Evolutionary conservation across 2,797 vertebrate species (phyloP).

Genomic region (Aulostomus chinensis): DNA sequence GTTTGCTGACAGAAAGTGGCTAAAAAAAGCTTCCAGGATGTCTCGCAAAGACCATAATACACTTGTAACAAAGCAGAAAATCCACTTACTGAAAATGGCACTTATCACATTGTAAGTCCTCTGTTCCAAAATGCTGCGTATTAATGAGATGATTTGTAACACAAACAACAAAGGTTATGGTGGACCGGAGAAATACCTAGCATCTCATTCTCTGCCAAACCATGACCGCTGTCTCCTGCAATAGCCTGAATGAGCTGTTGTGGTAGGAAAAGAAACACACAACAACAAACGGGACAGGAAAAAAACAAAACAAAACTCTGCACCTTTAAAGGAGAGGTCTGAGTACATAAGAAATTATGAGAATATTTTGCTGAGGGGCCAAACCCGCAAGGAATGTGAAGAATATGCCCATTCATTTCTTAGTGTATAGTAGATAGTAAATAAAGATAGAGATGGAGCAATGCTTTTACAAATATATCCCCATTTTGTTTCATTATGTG

Average conservation of each 20-base stretch:
- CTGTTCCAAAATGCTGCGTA: slow-evolving; percentile 39
- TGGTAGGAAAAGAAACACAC: slow-evolving; percentile 41
- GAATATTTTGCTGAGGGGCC: slow-evolving; percentile 43
- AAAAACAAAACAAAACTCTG: too few relatives aligned
- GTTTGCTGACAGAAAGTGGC: not conserved
- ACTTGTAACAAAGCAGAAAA: slow-evolving; percentile 12
- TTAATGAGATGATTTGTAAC: slow-evolving; percentile 48
- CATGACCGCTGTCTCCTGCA: slow-evolving; percentile 56
- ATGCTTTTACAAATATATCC: not conserved
- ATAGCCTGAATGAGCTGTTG: slow-evolving; percentile 51
- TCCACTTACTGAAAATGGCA: slow-evolving; percentile 54
- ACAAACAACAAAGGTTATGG: slow-evolving; percentile 52
- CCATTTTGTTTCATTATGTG: not conserved
- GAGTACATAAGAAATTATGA: slow-evolving; percentile 37
- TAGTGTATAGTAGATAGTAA: slow-evolving; percentile 46
- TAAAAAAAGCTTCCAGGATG: not conserved
- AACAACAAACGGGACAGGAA: too few relatives aligned
- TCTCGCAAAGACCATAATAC: slow-evolving; percentile 11
- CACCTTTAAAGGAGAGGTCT: slow-evolving; percentile 47
- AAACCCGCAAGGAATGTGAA: slow-evolving; percentile 70
- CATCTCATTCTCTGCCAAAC: slow-evolving; percentile 52
- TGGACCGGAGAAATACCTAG: slow-evolving; percentile 42
- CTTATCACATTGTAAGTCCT: slow-evolving; percentile 45
- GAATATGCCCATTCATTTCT: slow-evolving; percentile 63
- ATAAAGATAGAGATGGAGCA: slow-evolving; percentile 15